phyloP scores from a whole-genome alignment of 2,888 invertebrate species.

The Dysmachus trigonus region DNA sequence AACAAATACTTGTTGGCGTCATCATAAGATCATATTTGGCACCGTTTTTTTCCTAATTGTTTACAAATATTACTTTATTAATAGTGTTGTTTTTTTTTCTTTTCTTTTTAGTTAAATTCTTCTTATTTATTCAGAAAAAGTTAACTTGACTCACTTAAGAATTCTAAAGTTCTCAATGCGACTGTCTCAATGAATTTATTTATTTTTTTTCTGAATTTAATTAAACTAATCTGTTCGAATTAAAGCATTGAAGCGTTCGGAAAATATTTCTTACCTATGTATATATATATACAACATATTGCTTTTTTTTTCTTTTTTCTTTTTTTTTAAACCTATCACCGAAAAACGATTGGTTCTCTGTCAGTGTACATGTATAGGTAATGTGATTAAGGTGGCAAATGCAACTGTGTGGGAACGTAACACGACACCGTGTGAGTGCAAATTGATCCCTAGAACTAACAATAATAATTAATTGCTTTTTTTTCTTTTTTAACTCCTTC shows the following conservation, averaged over 20 bases:
- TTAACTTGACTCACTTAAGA: not conserved
- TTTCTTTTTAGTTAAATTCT: slow-evolving; percentile 8
- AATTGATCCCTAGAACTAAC: slow-evolving; percentile 14
- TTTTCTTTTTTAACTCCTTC: not conserved
- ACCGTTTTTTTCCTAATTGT: slow-evolving; percentile 52
- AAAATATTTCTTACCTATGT: not conserved
- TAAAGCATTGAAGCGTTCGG: not conserved
- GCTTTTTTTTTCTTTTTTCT: too few species aligned
- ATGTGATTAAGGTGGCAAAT: not conserved
- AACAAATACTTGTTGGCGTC: slow-evolving; percentile 49
- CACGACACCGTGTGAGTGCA: not conserved
- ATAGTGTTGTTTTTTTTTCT: too few species aligned
- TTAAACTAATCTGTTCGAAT: not conserved
- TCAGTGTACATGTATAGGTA: not conserved
- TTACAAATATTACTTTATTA: slow-evolving; percentile 43
- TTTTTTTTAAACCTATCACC: slow-evolving; percentile 1
- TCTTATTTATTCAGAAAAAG: not conserved
- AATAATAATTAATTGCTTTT: not conserved
- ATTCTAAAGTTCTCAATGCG: not conserved
- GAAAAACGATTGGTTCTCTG: slow-evolving; percentile 1
- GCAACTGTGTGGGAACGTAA: not conserved
- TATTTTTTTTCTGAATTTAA: not conserved
- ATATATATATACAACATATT: slow-evolving; percentile 9
- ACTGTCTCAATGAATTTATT: not conserved
- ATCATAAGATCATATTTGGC: slow-evolving; percentile 51